Evolutionary conservation across 2,797 vertebrate species (phyloP).

Genomic region (Rachycentron canadum): DNA sequence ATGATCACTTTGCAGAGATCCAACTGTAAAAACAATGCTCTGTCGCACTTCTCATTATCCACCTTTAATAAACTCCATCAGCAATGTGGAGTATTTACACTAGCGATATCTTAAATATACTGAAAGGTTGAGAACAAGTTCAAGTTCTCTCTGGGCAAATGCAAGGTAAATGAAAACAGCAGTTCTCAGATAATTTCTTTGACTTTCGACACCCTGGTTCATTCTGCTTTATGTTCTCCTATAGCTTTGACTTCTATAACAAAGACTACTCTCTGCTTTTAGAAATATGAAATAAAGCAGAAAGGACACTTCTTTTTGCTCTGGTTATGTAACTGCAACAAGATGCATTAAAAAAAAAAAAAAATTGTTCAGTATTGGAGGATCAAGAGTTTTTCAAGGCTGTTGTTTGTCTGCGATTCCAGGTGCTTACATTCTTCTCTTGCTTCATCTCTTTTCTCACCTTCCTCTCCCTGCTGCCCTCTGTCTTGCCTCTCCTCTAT

Average conservation of each 20-base stretch:
- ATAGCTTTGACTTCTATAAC: not conserved
- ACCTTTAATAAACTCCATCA: no score
- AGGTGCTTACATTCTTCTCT: not conserved
- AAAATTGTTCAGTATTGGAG: not conserved
- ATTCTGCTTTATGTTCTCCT: not conserved
- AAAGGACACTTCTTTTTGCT: not conserved
- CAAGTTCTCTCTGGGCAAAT: not conserved
- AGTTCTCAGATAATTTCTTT: not conserved
- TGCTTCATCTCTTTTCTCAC: not conserved
- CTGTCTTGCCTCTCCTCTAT: not conserved
- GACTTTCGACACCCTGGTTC: not conserved
- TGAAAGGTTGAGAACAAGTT: not conserved
- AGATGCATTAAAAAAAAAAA: not conserved
- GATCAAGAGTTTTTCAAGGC: not conserved
- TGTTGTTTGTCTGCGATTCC: not conserved
- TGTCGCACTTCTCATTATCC: no score
- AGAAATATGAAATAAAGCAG: not conserved
- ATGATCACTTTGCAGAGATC: not conserved
- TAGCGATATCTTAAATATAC: not conserved
- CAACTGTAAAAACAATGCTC: not conserved
- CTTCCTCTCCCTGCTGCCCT: not conserved
- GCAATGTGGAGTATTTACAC: no score
- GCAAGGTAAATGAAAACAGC: not conserved
- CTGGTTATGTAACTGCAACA: not conserved
- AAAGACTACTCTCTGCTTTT: not conserved